Conservation (phyloP, 2,113 vertebrate species). For the Cyphomyrus plagiostoma region DNA sequence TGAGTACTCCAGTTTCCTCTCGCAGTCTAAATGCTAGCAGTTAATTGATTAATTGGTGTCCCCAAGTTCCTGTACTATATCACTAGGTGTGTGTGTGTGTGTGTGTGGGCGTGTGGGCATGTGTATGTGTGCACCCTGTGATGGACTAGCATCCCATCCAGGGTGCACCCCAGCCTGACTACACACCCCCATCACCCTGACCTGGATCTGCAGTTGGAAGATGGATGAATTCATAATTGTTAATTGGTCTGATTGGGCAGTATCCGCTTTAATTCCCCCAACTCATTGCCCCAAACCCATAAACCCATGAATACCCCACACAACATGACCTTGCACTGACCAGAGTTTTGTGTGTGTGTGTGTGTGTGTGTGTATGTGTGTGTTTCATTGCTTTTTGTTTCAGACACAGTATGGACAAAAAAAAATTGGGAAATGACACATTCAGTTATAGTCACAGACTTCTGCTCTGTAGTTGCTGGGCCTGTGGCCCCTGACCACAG, state of each 20-base stretch:
- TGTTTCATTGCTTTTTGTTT: background rate
- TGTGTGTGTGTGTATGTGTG: background rate
- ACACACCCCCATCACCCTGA: background rate
- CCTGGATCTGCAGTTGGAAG: background rate
- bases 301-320: background rate
- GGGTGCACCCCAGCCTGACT: background rate
- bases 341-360: too few species aligned
- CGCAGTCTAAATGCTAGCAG: background rate
- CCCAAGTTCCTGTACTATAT: background rate
- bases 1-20: background rate
- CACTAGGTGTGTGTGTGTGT: background rate
- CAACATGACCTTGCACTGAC: background rate
- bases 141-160: background rate
- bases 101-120: background rate
- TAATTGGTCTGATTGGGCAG: background rate
- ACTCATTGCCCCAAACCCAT: background rate
- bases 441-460: background rate
- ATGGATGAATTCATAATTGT: background rate
- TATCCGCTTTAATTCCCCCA: background rate
- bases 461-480: background rate
- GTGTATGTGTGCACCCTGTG: background rate
- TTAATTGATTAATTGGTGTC: background rate
- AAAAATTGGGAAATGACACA: background rate
- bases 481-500: background rate
- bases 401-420: background rate